Evolutionary conservation across 2,113 vertebrate species (phyloP).

Genomic region (Vicugna pacos): DNA sequence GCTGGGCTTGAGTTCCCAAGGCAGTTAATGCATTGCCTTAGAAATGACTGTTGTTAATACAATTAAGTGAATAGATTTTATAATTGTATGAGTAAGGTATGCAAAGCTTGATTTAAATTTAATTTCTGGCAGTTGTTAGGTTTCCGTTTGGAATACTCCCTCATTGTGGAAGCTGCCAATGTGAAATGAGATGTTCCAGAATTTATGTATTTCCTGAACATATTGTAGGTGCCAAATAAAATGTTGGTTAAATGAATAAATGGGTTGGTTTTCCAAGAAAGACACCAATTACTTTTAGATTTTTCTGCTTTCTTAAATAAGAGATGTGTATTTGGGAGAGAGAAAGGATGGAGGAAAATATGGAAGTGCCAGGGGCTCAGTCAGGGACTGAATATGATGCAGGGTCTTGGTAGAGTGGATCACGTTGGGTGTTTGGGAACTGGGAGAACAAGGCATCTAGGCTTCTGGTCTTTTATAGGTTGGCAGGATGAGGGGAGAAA

Average conservation of each 20-base stretch:
- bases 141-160: not conserved
- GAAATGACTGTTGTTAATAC: not conserved
- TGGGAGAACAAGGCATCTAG: not conserved
- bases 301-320: not conserved
- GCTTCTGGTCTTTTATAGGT: not conserved
- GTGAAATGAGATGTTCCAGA: not conserved
- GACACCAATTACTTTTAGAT: not conserved
- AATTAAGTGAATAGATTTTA: not conserved
- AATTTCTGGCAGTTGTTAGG: not conserved
- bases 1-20: not conserved
- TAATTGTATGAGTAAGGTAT: not conserved
- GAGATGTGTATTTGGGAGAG: not conserved
- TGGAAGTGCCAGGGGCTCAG: accelerated
- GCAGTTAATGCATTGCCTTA: not conserved
- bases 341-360: not conserved
- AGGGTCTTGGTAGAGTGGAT: not conserved
- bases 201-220: not conserved
- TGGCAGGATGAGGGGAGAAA: not conserved
- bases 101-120: not conserved
- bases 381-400: not conserved
- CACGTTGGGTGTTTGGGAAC: accelerated
- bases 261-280: not conserved
- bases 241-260: not conserved
- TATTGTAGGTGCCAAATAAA: not conserved
- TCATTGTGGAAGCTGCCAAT: not conserved